Evolutionary conservation across 2,113 vertebrate genomes (phyloP).

Genomic region (Choloepus hoffmanni): DNA sequence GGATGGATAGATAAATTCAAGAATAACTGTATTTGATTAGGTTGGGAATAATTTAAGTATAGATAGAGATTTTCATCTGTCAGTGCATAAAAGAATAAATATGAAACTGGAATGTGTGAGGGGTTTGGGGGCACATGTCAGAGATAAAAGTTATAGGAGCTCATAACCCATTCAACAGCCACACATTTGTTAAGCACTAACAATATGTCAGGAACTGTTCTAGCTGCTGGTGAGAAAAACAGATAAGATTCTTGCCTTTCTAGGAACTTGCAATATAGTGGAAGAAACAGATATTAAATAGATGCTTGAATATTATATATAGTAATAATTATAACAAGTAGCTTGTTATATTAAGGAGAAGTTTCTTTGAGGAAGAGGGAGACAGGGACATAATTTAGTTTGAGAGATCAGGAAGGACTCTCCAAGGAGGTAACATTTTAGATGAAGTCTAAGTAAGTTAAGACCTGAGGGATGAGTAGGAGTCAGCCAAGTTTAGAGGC

Average conservation of each 20-base stretch:
- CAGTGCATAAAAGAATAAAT: constrained; percentile 35
- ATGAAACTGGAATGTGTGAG: constrained; percentile 62
- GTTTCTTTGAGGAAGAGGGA: neutral
- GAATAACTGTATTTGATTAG: constrained; percentile 69
- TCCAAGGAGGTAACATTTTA: constrained; percentile 24
- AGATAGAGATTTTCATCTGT: constrained; percentile 63
- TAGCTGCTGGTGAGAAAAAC: neutral
- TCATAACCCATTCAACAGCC: constrained; percentile 60
- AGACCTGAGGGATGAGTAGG: neutral
- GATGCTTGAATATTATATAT: constrained; percentile 41
- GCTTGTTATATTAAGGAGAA: constrained; percentile 34
- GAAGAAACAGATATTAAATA: constrained; percentile 32
- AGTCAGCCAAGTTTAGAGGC: neutral
- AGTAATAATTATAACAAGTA: constrained; percentile 50
- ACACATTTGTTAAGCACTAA: neutral
- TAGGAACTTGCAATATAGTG: neutral
- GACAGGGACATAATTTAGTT: neutral
- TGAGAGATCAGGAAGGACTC: neutral
- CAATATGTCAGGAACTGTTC: neutral
- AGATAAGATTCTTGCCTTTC: neutral
- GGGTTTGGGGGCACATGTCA: constrained; percentile 70
- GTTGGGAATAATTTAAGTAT: constrained; percentile 60
- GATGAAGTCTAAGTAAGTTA: constrained; percentile 6
- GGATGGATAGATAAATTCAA: constrained; percentile 58
- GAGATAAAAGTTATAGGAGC: constrained; percentile 55